A percentile compares a stretch with the other conserved stretches of the same genome.
Conservation (phyloP, 2,797 vertebrate genomes). For the Oreochromis grahami region DNA sequence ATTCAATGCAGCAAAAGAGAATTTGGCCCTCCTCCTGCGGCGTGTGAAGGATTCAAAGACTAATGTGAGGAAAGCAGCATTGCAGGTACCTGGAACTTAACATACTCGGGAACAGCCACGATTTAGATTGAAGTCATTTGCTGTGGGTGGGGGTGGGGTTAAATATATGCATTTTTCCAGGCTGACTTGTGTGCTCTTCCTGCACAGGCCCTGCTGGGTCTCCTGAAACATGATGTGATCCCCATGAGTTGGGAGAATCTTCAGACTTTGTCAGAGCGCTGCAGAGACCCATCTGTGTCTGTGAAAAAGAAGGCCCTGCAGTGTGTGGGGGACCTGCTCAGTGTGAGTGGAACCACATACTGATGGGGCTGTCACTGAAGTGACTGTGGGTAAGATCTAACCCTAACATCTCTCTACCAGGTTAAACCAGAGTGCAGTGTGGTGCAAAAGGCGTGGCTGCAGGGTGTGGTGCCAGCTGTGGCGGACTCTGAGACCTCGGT, state of each 20-base stretch:
- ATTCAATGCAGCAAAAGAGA: conserved; percentile 73
- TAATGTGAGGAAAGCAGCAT: conserved; percentile 87
- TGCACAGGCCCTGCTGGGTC: conserved; percentile 80
- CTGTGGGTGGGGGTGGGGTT: rapidly evolving
- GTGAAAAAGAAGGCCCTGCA: conserved; percentile 91
- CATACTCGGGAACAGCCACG: not conserved
- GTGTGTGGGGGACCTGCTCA: conserved; percentile 86
- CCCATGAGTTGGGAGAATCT: conserved; percentile 75
- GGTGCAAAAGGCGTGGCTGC: conserved; percentile 87
- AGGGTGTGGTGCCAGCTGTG: conserved; percentile 82
- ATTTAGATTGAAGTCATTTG: not conserved
- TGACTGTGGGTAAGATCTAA: not conserved
- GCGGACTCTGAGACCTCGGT: conserved; percentile 84
- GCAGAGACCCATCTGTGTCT: conserved; percentile 87
- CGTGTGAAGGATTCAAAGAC: conserved; percentile 83
- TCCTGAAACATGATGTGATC: conserved; percentile 82
- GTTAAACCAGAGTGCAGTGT: conserved; percentile 64
- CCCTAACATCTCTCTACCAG: conserved; percentile 51
- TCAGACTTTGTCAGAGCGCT: conserved; percentile 79
- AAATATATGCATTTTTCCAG: not conserved
- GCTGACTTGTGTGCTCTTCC: not conserved
- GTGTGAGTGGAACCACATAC: conserved; percentile 70
- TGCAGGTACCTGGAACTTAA: conserved; percentile 80
- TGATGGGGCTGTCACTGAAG: rapidly evolving
- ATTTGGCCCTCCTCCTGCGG: conserved; percentile 78